phyloP scores from a whole-genome alignment of 2,888 invertebrate species.

The Cordilura impudica region DNA sequence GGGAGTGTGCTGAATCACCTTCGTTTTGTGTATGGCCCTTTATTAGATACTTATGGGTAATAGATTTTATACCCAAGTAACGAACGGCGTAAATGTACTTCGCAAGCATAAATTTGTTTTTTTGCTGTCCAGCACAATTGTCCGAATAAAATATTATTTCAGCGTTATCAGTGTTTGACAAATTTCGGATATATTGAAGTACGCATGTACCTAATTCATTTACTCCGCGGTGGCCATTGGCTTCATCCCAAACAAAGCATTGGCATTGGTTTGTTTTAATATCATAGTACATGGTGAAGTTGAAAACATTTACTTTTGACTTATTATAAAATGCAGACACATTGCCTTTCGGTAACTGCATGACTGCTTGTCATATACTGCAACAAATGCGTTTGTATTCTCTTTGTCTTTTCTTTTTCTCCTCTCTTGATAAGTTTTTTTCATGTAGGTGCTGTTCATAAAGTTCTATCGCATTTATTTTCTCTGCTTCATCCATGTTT shows the following conservation, averaged over 20 bases:
- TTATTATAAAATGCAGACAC: slow-evolving; percentile 57
- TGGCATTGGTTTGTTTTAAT: slow-evolving; percentile 39
- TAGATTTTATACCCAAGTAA: too few relatives aligned
- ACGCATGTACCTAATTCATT: not conserved
- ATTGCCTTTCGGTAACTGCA: slow-evolving; percentile 54
- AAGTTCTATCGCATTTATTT: slow-evolving; percentile 22
- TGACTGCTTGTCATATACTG: slow-evolving; percentile 57
- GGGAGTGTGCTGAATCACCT: not conserved
- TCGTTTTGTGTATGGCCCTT: slow-evolving; percentile 24
- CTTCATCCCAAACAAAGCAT: not conserved
- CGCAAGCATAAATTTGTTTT: slow-evolving; percentile 49
- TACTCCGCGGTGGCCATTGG: not conserved
- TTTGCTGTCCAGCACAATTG: slow-evolving; percentile 30
- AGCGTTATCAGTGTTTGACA: not conserved
- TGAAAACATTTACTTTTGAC: slow-evolving; percentile 57
- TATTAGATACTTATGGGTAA: too few relatives aligned
- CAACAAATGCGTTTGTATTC: slow-evolving; percentile 24
- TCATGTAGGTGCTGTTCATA: slow-evolving; percentile 25
- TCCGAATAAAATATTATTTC: not conserved
- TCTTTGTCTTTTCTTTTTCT: slow-evolving; percentile 40
- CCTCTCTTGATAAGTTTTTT: slow-evolving; percentile 39
- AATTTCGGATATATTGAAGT: not conserved
- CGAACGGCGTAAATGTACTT: too few relatives aligned
- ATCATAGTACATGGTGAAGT: slow-evolving; percentile 47
- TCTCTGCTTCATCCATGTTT: slow-evolving; percentile 40